These are phyloP conservation scores for Paragorgia papillata DNA, from an alignment of 92 coral and sea anemone genomes.

Conservation along the genomic window DNA sequence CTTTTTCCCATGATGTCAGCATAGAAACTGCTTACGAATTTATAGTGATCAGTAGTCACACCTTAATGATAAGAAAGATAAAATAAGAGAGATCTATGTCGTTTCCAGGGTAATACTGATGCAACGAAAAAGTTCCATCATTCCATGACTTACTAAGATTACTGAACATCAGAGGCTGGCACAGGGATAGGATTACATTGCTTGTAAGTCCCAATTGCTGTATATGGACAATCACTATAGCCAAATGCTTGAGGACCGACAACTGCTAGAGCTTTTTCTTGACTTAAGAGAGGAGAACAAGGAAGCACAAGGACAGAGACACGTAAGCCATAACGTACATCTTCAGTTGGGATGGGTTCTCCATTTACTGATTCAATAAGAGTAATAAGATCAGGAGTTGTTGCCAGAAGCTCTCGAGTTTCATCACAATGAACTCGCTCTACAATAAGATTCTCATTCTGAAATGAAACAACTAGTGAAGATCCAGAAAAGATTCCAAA, in stretches of 20 bases:
- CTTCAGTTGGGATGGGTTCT: constrained; percentile 87
- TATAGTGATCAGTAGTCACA: too few species aligned
- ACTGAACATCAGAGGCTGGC: not conserved
- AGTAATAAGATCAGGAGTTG: constrained; percentile 89
- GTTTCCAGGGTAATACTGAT: too few species aligned
- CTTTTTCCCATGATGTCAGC: too few species aligned
- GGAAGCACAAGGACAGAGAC: constrained; percentile 84
- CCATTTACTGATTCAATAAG: constrained; percentile 86
- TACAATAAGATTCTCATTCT: constrained; percentile 87
- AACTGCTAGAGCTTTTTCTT: constrained; percentile 64
- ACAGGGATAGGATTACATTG: constrained; percentile 74
- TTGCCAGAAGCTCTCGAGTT: constrained; percentile 58
- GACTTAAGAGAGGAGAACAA: constrained; percentile 66
- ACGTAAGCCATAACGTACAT: constrained; percentile 86
- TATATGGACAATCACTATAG: constrained; percentile 63
- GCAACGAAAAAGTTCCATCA: too few species aligned
- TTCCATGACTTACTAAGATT: too few species aligned
- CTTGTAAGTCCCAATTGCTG: constrained; percentile 63
- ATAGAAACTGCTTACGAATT: too few species aligned
- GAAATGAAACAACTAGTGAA: constrained; percentile 68
- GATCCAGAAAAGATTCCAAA: constrained; percentile 40
- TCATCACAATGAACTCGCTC: constrained; percentile 51
- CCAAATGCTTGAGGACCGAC: constrained; percentile 92
- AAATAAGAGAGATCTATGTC: too few species aligned
- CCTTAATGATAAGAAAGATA: too few species aligned